Evolutionary conservation across 2,888 invertebrate genomes (phyloP).

Genomic region (Synanthedon tipuliformis): DNA sequence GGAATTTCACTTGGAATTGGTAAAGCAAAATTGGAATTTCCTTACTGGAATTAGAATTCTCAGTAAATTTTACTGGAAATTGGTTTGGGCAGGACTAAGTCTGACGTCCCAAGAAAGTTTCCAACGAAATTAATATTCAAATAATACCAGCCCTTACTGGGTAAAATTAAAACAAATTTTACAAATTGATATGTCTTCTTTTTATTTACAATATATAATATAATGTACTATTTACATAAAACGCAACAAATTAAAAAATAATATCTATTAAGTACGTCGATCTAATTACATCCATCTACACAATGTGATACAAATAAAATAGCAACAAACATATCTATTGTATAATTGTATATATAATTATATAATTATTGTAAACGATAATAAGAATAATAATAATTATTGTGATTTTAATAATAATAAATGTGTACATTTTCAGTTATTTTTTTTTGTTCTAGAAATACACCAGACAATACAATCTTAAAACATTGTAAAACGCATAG

Average conservation of each 20-base stretch:
- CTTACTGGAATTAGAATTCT: no score
- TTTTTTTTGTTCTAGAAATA: no score
- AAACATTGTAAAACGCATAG: no score
- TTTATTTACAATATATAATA: constrained; percentile 61
- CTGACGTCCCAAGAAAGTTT: no score
- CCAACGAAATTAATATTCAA: no score
- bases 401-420: background rate
- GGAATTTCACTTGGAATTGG: no score
- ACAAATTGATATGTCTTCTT: constrained; percentile 69
- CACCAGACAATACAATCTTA: no score
- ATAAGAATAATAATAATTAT: background rate
- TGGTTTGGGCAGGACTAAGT: no score
- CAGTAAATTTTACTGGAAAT: no score
- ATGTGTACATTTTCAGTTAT: background rate
- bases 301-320: background rate
- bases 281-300: constrained; percentile 35
- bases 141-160: background rate
- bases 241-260: constrained; percentile 25
- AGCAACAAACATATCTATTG: background rate
- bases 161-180: constrained; percentile 26
- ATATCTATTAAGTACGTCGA: constrained; percentile 42
- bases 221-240: constrained; percentile 48
- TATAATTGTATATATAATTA: no score
- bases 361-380: constrained; percentile 2
- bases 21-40: no score